Base-by-base conservation (phyloP, 2,113 vertebrate species). In the Hipposideros armiger region DNA sequence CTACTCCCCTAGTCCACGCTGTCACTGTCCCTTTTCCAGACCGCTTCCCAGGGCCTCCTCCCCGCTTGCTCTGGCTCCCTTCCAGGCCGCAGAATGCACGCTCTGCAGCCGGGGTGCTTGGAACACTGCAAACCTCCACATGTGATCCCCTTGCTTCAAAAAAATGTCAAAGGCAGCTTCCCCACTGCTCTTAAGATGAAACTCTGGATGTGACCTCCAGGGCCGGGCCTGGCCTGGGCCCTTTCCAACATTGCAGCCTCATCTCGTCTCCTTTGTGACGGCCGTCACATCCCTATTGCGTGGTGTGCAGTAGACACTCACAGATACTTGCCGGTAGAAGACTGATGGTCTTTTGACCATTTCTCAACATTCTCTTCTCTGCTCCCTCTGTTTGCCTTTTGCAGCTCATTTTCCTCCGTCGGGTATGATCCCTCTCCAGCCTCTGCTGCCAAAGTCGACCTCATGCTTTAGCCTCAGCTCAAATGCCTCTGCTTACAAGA, bases 161-260 rank as follows among this genome's bases (percentile, higher is more conserved):
- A 87, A 91, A 42, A 26, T 32, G 24, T 97, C 42, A 88, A 82
- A 96, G 40, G n/a, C 72, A 85, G 66, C 74, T 80, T 93, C 47
- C 73, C 72, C 28, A 19, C 67, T 87, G 72, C 54, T 93, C 36
- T 94, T 50, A 30, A 92, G 67, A 72, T 78, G 85, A 54, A 97
- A 54, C 30, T 74, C 62, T 90, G 69, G 28, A 3, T 50, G 14
- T 50, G 22, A 36, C 60, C 58, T 82, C 50, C 32, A 62, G n/a
- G 6, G 28, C 56, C 60, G 78, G 77, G 14, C 73, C 36, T 47
- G n/a, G 22, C 42, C 45, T 40, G 24, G 36, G 16, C 56, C 13
- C 50, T 87, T 50, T 69, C 6, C 19, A 4, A 62, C 42, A 70
- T 66, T 28, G 10, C 14, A 70, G 5, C 28, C 28, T 82, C 11